These are phyloP conservation scores for Polydrusus tereticollis DNA, from an alignment of 2,888 invertebrate genomes.

Conservation along the genomic window DNA sequence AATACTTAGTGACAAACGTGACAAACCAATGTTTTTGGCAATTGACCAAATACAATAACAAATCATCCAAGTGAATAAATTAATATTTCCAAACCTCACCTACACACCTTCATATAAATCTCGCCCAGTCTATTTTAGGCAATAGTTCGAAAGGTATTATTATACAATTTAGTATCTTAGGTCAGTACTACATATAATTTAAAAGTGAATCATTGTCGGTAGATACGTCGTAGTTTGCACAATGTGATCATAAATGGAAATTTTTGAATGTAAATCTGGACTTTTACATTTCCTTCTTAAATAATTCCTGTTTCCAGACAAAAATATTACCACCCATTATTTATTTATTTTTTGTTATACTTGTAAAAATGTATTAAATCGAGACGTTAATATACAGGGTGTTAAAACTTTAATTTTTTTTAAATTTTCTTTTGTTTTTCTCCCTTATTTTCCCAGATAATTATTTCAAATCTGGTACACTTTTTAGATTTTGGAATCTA, in stretches of 20 bases:
- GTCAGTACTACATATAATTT: not conserved
- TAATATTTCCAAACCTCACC: slow-evolving; percentile 7
- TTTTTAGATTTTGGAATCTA: no score
- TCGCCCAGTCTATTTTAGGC: slow-evolving; percentile 4
- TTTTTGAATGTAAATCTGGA: not conserved
- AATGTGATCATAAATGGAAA: slow-evolving; percentile 1
- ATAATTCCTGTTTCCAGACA: no score
- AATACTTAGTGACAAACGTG: slow-evolving; percentile 1
- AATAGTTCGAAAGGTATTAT: not conserved
- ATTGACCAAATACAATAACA: slow-evolving; percentile 8
- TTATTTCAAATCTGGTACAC: no score
- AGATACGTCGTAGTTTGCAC: not conserved
- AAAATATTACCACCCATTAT: no score
- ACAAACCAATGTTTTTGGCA: slow-evolving; percentile 12
- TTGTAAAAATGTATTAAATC: no score
- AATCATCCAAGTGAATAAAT: slow-evolving; percentile 1
- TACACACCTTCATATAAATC: slow-evolving; percentile 1
- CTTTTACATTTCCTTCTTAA: no score
- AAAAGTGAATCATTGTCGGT: not conserved
- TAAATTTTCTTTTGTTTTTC: no score
- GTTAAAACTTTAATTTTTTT: no score
- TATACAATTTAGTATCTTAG: not conserved
- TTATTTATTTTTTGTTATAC: no score
- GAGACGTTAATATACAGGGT: no score
- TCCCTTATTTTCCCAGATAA: no score